These are phyloP conservation scores for Oligia strigilis DNA, from an alignment of 2,888 invertebrate species.

Conservation along the genomic window DNA sequence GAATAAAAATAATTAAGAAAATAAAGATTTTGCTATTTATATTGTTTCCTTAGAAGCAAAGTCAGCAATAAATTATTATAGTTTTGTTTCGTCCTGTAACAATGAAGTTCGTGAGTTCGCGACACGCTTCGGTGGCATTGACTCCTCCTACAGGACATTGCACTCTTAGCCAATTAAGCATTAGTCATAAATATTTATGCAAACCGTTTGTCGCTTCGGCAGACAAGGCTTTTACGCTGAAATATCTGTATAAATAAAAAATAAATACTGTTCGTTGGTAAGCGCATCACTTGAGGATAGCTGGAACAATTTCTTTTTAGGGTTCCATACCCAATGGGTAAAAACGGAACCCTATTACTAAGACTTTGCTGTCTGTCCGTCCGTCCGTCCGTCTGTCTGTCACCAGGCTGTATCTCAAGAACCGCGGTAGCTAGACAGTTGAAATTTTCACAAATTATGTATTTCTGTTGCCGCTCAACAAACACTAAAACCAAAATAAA, in stretches of 20 bases:
- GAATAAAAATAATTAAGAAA: neutral
- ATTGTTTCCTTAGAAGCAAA: neutral
- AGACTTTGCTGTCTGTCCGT: too few species aligned
- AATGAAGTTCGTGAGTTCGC: slow-evolving; percentile 14
- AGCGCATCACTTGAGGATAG: too few species aligned
- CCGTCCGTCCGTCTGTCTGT: too few species aligned
- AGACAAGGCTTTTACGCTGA: neutral
- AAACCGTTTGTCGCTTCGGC: neutral
- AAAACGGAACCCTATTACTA: too few species aligned
- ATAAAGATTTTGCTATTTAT: too few species aligned
- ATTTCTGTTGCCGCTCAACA: too few species aligned
- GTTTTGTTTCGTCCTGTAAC: neutral
- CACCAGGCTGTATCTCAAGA: too few species aligned
- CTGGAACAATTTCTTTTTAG: neutral
- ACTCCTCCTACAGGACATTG: slow-evolving; percentile 36
- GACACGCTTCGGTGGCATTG: slow-evolving; percentile 16
- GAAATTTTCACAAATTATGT: too few species aligned
- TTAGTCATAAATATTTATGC: slow-evolving; percentile 22
- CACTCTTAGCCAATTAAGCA: slow-evolving; percentile 24
- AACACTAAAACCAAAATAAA: too few species aligned
- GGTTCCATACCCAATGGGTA: too few species aligned
- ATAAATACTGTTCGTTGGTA: too few species aligned
- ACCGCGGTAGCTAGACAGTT: too few species aligned
- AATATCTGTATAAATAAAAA: neutral
- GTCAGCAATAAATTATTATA: neutral